A percentile compares a stretch with the other conserved stretches of the same genome.
Conservation (phyloP, 2,113 vertebrate species). For the Odontophorus gujanensis region DNA sequence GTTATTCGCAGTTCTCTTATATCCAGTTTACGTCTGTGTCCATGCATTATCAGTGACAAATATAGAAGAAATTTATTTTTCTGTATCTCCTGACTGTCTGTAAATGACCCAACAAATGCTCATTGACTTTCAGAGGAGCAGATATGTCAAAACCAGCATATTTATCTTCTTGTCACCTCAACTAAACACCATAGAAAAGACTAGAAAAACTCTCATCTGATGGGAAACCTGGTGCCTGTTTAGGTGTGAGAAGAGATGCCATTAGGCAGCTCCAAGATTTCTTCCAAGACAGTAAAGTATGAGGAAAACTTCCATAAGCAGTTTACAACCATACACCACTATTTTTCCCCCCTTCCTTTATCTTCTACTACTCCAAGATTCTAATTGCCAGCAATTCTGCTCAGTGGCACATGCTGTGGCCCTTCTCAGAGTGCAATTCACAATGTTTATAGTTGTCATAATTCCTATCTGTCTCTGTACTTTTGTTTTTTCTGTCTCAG, state of each 20-base stretch:
- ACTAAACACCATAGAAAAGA: not conserved
- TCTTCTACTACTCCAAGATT: not conserved
- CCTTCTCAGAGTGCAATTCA: conserved; percentile 22
- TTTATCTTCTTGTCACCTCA: conserved; percentile 9
- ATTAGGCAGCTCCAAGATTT: conserved; percentile 3
- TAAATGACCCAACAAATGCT: not conserved
- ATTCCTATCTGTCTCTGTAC: conserved; percentile 8
- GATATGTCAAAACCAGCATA: not conserved
- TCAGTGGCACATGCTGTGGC: not conserved
- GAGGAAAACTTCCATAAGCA: conserved; percentile 2
- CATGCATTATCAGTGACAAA: not conserved
- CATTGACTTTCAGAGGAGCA: not conserved
- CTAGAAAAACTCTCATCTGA: not conserved
- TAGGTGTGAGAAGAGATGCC: conserved; percentile 31
- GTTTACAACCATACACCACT: not conserved
- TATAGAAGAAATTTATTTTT: not conserved
- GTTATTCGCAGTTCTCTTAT: not conserved
- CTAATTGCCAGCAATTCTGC: conserved; percentile 21
- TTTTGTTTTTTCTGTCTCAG: conserved; percentile 44
- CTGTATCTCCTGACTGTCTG: not conserved
- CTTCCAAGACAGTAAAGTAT: conserved; percentile 4
- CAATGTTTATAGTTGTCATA: conserved; percentile 19
- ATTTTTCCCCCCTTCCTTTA: not conserved
- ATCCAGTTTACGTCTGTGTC: not conserved
- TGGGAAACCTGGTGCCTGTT: not conserved